Percentiles rank a stretch among this genome's conserved stretches.
These are phyloP conservation scores for Silurus meridionalis DNA, from an alignment of 2,113 vertebrate species.

Conservation along the genomic window DNA sequence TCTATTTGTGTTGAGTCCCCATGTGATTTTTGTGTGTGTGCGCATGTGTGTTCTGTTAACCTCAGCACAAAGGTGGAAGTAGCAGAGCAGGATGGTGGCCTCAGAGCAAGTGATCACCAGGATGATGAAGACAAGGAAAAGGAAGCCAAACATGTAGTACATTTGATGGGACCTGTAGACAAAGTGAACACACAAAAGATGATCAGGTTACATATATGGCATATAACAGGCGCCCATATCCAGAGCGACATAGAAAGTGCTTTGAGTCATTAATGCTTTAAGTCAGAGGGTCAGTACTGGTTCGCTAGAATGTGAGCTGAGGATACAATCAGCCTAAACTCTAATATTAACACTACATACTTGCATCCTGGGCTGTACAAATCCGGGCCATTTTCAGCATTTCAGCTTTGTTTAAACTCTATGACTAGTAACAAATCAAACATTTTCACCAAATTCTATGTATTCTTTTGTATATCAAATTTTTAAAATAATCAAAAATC, in stretches of 20 bases:
- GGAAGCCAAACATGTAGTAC: slow-evolving; percentile 96
- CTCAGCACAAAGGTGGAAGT: slow-evolving; percentile 91
- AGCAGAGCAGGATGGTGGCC: slow-evolving; percentile 86
- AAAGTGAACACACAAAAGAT: not conserved
- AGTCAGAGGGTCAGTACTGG: too few relatives aligned
- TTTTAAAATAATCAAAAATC: not conserved
- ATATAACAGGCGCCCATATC: not conserved
- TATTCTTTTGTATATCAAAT: too few relatives aligned
- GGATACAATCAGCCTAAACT: too few relatives aligned
- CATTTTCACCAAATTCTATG: not conserved
- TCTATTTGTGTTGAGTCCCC: not conserved
- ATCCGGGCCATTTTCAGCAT: not conserved
- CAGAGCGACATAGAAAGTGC: too few relatives aligned
- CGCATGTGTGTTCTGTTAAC: slow-evolving; percentile 62
- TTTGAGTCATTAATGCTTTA: too few relatives aligned
- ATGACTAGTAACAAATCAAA: not conserved
- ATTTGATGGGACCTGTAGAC: slow-evolving; percentile 87
- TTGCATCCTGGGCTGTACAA: not conserved
- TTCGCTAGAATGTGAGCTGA: too few relatives aligned
- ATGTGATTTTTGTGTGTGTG: not conserved
- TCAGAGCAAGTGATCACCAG: slow-evolving; percentile 85
- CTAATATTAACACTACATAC: not conserved
- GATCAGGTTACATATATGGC: not conserved
- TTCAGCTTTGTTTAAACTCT: not conserved
- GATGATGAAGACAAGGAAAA: slow-evolving; percentile 90